Evolutionary conservation across 2,113 vertebrate genomes (phyloP).

Genomic region (Hipposideros armiger): DNA sequence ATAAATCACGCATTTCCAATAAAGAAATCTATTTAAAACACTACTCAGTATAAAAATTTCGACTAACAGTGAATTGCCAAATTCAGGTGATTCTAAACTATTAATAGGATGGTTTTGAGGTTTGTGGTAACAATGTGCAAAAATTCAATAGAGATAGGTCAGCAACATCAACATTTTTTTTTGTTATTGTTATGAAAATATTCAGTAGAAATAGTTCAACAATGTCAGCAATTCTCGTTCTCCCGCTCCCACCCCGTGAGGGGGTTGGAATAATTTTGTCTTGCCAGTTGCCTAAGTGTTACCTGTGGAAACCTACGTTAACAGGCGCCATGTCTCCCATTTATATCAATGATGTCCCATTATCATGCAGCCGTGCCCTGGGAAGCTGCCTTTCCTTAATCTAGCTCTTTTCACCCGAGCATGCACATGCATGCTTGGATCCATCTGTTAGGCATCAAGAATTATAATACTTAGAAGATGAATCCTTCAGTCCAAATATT

Average conservation of each 20-base stretch:
- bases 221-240: neutral
- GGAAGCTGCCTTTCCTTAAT: neutral
- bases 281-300: neutral
- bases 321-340: neutral
- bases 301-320: neutral
- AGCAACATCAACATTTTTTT: neutral
- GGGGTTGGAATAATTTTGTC: neutral
- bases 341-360: neutral
- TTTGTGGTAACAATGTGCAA: neutral
- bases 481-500: slow-evolving; percentile 31
- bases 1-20: neutral
- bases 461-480: neutral
- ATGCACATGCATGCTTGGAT: neutral
- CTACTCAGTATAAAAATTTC: neutral
- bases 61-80: neutral
- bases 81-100: neutral
- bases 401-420: neutral
- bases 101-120: neutral
- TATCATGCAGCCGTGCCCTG: neutral
- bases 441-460: slow-evolving; percentile 23
- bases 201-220: neutral
- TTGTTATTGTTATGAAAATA: neutral
- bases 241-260: neutral
- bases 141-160: neutral
- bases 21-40: neutral